Base-by-base conservation (phyloP, 2,888 invertebrate genomes). In the Acronicta aceris region DNA sequence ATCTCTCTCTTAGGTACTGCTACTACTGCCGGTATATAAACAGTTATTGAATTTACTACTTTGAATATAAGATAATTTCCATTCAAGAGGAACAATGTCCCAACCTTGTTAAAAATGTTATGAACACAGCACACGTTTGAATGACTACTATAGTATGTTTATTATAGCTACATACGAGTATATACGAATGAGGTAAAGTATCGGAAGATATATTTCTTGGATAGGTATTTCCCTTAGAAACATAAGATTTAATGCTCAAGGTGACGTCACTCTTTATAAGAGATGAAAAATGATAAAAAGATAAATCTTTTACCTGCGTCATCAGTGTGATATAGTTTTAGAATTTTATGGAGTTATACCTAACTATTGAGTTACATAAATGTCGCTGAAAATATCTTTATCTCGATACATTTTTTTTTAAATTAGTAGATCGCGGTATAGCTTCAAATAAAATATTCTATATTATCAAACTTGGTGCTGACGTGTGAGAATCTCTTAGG, bases 11-110 rank as follows among this genome's bases (percentile, higher is more conserved):
- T 27, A 27, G 2, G 27, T 27, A 3, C 3, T 27, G 36, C 21
- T 55, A 17, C 47, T 25, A 25, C 10, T n/a, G 47, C 46, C 38
- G 38, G 6, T 43, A 55, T 43, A 47, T 6, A 10, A 53, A 69
- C 60, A 56, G 71, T 71, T 56, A 71, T 49, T 30, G 46, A 53
- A 49, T 53, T 57, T 51, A 60, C 53, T 33, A 51, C 16, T 58
- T 10, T 10, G 7, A 7, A 55, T 59, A 63, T 67, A 9, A 71
- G 59, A 42, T 33, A 51, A 67, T 71, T 71, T 56, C 43, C 47
- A 71, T 71, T 67, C 59, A 55, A 2, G 33, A 53, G 38, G 45
- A 21, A 48, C 47, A 56, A 60, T 7, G 17, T 38, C 12, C 8
- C 13, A 56, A 45, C 72, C 71, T 71, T 62, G 62, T 58, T 59